phyloP scores from a whole-genome alignment of 2,113 vertebrate genomes.

The Odocoileus virginianus region DNA sequence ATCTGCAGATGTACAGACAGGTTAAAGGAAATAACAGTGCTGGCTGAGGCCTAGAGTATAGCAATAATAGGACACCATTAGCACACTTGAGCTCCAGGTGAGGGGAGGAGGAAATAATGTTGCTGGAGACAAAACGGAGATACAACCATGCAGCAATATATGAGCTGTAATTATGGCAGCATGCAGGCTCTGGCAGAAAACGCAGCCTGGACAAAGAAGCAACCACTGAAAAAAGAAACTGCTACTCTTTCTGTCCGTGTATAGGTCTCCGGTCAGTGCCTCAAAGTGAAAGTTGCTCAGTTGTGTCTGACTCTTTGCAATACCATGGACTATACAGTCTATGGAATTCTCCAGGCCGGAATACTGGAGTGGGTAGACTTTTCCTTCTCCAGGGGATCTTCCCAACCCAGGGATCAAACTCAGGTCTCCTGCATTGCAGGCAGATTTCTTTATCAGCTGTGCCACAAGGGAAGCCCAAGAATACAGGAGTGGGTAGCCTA shows the following conservation, averaged over 20 bases:
- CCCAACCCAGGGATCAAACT: neutral
- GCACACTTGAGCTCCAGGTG: neutral
- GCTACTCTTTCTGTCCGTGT: neutral
- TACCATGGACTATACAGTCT: neutral
- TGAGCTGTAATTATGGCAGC: neutral
- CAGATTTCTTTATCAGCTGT: neutral
- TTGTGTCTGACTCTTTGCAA: neutral
- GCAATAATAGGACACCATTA: neutral
- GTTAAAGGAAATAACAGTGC: neutral
- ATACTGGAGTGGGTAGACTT: neutral
- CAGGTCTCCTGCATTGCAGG: neutral
- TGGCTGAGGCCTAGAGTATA: neutral
- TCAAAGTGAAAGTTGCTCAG: neutral
- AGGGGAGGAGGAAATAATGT: neutral
- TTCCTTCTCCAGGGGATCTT: neutral
- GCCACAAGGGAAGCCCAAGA: neutral
- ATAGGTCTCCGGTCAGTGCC: neutral
- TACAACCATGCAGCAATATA: neutral
- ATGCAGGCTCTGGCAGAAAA: neutral
- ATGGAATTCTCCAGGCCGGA: neutral
- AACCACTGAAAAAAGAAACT: neutral
- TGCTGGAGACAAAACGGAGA: neutral
- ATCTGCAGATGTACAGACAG: neutral
- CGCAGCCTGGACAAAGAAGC: neutral
- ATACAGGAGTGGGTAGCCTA: neutral